phyloP scores from a whole-genome alignment of 1,140 invertebrate genomes.

The Argopecten irradians region DNA sequence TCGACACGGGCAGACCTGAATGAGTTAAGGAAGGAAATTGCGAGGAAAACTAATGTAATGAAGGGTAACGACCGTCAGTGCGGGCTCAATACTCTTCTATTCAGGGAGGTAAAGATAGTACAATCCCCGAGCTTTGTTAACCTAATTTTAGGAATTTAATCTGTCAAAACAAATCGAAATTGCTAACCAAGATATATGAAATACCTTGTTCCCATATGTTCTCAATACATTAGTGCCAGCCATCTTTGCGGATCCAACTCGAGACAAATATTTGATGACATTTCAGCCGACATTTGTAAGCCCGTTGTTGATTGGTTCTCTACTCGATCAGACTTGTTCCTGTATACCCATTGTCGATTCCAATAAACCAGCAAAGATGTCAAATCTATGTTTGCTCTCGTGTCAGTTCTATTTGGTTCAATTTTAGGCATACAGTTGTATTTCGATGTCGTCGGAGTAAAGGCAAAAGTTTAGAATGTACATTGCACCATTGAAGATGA shows the following conservation, averaged over 20 bases:
- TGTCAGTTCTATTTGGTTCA: neutral
- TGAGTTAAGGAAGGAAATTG: neutral
- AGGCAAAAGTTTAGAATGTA: no score
- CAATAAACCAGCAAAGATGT: neutral
- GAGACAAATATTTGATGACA: slow-evolving; percentile 15
- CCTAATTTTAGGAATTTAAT: neutral
- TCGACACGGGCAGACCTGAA: neutral
- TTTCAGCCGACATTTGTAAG: neutral
- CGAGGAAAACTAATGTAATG: neutral
- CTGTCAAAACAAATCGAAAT: neutral
- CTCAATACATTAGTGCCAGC: neutral
- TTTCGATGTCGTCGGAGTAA: no score
- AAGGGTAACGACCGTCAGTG: neutral
- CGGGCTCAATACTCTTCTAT: neutral
- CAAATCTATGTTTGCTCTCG: neutral
- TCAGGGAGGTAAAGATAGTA: neutral
- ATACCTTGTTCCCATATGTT: neutral
- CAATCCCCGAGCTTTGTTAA: neutral
- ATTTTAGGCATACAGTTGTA: no score
- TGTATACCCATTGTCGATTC: neutral
- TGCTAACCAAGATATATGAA: neutral
- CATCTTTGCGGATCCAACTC: neutral
- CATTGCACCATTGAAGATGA: no score
- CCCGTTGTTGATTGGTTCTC: neutral
- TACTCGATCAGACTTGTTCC: neutral